These are phyloP conservation scores for Andrena trimmerana DNA, from an alignment of 2,888 invertebrate genomes.

Conservation along the genomic window DNA sequence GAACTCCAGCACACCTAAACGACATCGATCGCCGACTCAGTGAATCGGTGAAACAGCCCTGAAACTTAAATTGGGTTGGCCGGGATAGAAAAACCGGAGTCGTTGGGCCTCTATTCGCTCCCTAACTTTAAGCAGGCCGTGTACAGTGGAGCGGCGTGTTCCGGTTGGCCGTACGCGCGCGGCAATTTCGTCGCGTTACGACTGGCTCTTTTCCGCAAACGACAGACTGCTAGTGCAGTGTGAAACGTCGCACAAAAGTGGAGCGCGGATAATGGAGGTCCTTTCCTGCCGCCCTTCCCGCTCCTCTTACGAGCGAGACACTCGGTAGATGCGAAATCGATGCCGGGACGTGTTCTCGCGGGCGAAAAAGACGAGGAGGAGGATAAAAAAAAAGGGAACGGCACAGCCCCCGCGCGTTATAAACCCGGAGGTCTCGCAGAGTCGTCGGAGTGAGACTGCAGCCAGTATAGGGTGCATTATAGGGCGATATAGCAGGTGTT, in stretches of 20 bases:
- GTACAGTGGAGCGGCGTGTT: conserved; percentile 25
- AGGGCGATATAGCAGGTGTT: conserved; percentile 61
- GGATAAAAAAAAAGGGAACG: conserved; percentile 42
- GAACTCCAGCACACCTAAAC: background rate
- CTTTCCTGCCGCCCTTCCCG: conserved; percentile 40
- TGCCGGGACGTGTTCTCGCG: conserved; percentile 60
- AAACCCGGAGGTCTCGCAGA: conserved; percentile 39
- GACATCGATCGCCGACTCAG: background rate
- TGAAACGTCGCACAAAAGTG: conserved; percentile 67
- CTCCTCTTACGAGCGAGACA: conserved; percentile 59
- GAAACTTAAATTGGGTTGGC: background rate
- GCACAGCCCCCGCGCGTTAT: conserved; percentile 50
- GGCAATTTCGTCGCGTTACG: conserved; percentile 67
- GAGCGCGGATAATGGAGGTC: conserved; percentile 68
- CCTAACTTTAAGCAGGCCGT: background rate
- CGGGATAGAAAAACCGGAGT: too few species aligned
- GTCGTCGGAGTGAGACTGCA: conserved; percentile 56
- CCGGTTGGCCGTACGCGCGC: conserved; percentile 38
- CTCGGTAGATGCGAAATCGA: conserved; percentile 73
- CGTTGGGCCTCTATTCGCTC: too few species aligned
- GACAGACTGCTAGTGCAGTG: conserved; percentile 54
- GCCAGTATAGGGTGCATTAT: conserved; percentile 45
- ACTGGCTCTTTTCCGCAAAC: conserved; percentile 55
- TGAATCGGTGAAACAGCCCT: background rate
- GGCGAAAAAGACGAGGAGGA: conserved; percentile 3